Base-by-base conservation (phyloP, 1,140 invertebrate species). In the Zaprionus nigranus region DNA sequence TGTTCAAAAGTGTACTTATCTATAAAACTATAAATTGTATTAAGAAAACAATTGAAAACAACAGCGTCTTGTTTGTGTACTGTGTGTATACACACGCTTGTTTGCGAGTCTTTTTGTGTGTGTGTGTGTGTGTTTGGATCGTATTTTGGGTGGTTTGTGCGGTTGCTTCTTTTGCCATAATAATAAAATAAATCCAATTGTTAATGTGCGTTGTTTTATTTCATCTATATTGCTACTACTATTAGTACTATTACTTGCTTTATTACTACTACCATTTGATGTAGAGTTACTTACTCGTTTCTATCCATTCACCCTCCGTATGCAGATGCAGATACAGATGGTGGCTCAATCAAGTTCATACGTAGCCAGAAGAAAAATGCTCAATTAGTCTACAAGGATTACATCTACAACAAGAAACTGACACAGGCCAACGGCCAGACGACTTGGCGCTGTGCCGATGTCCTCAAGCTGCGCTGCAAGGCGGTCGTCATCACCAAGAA, bases 341-440 rank as follows among this genome's bases (percentile, higher is more conserved):
- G 64, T 22, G 38, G 38, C 40, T 56, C 59, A 34, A 90, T 90
- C 51, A 70, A 70, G 36, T 92, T 90, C 58, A 92, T 92, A 43
- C 82, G 91, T 46, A 92, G 91, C 72, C 91, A 92, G 30, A 92
- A 92, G 74, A 92, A 90, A 60, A 92, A 92, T 58, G 84, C 91
- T 28, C 91, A 92, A 49, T 63, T 92, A 49, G 91, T 92, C 15
- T 91, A 69, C 72, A 74, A 79, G 34, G 71, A 88, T 40, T 92
- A 78, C 51, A 92, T 92, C 11, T 92, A 92, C 72, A 92, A 92
- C 69, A 92, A 92, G 65, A 92, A 92, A 65, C 69, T 92, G 6
- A 92, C 91, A 0, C 91, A 92, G 30, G 87, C 84, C 15, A 92
- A 92, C 60, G 91, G 91, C 15, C 91, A 92, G 30, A 92, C 91